phyloP scores from a whole-genome alignment of 1,140 invertebrate species.

The Cyrtorhinus lividipennis region DNA sequence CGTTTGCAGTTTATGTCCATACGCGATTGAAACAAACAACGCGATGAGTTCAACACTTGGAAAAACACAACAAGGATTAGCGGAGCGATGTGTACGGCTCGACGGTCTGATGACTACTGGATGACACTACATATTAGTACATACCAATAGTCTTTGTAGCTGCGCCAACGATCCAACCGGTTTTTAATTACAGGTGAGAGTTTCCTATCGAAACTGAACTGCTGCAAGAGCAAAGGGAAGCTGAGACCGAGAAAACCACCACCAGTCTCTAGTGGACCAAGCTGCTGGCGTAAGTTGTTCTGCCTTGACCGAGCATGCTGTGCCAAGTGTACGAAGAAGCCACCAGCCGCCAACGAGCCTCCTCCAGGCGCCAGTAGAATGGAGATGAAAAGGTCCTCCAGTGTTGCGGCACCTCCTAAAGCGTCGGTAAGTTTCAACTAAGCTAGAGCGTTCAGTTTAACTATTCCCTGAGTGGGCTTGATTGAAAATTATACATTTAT shows the following conservation, averaged over 20 bases:
- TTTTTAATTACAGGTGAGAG: slow-evolving; percentile 6
- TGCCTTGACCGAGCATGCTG: slow-evolving; percentile 20
- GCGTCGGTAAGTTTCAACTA: neutral
- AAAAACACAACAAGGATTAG: no score
- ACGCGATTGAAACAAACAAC: no score
- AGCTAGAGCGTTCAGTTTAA: neutral
- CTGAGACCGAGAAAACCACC: neutral
- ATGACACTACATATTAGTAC: no score
- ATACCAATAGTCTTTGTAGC: no score
- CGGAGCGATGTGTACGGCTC: no score
- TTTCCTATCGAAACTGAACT: slow-evolving; percentile 15
- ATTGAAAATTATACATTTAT: neutral
- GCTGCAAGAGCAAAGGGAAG: slow-evolving; percentile 14
- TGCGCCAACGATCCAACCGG: no score
- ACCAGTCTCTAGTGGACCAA: neutral
- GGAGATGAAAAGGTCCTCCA: slow-evolving; percentile 6
- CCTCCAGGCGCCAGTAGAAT: neutral
- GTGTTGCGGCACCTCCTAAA: slow-evolving; percentile 2
- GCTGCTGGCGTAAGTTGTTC: slow-evolving; percentile 11
- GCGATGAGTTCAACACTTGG: no score
- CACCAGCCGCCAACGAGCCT: neutral
- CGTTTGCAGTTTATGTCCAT: no score
- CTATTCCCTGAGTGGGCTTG: neutral
- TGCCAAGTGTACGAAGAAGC: slow-evolving; percentile 11
- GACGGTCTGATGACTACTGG: no score